phyloP scores from a whole-genome alignment of 2,797 vertebrate species.

The Euphonia xanthogaster region DNA sequence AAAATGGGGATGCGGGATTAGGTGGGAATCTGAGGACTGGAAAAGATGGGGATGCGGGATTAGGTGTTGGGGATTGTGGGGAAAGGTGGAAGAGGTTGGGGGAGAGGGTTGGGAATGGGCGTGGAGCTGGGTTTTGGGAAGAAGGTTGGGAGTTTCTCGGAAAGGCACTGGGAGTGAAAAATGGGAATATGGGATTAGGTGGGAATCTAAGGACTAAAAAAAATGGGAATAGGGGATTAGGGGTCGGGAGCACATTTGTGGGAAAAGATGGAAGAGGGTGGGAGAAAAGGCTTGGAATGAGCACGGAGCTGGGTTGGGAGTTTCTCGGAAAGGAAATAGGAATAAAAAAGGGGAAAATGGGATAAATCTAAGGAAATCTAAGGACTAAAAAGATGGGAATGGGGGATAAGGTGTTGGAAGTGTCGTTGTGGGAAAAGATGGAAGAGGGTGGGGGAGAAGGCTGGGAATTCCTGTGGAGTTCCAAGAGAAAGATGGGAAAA shows the following conservation, averaged over 20 bases:
- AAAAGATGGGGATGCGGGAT: background rate
- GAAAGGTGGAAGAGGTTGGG: background rate
- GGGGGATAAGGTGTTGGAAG: fast-evolving
- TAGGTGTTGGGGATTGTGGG: background rate
- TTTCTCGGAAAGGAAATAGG: no score
- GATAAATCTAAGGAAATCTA: background rate
- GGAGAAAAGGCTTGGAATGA: no score
- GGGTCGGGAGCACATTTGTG: no score
- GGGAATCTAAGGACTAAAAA: background rate
- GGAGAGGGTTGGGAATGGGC: background rate
- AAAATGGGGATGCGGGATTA: background rate
- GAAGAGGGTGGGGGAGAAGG: background rate
- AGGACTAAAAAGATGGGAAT: fast-evolving
- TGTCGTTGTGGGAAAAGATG: background rate
- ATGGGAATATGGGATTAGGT: fast-evolving
- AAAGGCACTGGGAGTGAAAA: no score
- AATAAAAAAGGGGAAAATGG: fast-evolving
- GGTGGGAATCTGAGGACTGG: background rate
- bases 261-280: no score
- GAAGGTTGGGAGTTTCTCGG: fast-evolving
- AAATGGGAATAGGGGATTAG: background rate
- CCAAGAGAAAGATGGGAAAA: background rate
- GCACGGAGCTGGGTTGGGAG: no score
- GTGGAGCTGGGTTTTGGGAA: background rate
- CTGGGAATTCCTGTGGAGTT: background rate